These are phyloP conservation scores for Ictalurus furcatus DNA, from an alignment of 2,113 vertebrate species.

Conservation along the genomic window DNA sequence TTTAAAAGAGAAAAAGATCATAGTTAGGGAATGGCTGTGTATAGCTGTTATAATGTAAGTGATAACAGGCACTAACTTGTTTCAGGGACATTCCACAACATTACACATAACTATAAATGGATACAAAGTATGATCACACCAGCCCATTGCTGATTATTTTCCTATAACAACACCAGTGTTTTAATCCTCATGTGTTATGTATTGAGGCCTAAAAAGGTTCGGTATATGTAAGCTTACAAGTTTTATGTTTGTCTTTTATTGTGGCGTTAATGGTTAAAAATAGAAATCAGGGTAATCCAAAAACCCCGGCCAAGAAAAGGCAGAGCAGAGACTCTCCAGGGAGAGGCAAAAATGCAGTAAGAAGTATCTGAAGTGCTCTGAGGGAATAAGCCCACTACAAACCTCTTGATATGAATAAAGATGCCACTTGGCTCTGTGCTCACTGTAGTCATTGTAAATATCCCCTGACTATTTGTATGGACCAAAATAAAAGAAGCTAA, in stretches of 20 bases:
- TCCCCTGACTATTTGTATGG: conserved; percentile 58
- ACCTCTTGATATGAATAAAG: conserved; percentile 45
- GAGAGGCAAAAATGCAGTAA: conserved; percentile 20
- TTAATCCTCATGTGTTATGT: background rate
- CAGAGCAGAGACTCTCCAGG: conserved; percentile 1
- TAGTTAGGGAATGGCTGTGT: background rate
- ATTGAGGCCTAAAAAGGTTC: background rate
- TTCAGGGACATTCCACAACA: background rate
- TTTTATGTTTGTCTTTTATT: background rate
- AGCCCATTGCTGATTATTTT: background rate
- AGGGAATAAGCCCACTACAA: conserved; percentile 43
- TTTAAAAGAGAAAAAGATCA: background rate
- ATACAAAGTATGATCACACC: background rate
- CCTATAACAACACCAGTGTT: background rate
- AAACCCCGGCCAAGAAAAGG: conserved; percentile 16
- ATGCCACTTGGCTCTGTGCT: conserved; percentile 37
- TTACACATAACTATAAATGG: background rate
- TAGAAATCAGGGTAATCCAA: background rate
- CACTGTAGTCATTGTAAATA: conserved; percentile 43
- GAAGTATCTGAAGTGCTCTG: conserved; percentile 35
- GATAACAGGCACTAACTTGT: background rate
- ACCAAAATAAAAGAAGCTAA: conserved; percentile 62
- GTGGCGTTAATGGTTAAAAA: conserved; percentile 9
- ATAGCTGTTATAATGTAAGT: background rate
- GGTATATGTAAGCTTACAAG: background rate